Percentiles rank a stretch among this genome's conserved stretches.
Evolutionary conservation across 2,113 vertebrate genomes (phyloP).

Genomic region (Dicerorhinus sumatrensis): DNA sequence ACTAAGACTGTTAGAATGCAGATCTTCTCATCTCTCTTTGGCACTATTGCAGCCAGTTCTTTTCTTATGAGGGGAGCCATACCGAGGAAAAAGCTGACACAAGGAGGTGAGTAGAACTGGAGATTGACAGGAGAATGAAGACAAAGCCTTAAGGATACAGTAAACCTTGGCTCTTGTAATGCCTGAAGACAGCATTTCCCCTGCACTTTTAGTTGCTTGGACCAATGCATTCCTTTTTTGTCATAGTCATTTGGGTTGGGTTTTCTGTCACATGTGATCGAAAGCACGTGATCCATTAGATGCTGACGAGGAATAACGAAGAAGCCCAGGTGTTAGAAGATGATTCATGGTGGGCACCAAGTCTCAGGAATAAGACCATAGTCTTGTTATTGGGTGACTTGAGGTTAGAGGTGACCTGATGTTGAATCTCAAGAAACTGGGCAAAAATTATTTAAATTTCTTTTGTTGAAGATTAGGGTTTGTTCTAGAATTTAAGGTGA

Average conservation of each 20-base stretch:
- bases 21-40: not conserved
- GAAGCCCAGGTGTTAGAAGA: not conserved
- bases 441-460: not conserved
- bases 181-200: not conserved
- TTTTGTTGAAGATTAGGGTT: not conserved
- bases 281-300: not conserved
- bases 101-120: not conserved
- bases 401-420: not conserved
- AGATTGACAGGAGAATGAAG: not conserved
- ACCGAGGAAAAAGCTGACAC: not conserved
- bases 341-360: not conserved
- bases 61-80: not conserved
- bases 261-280: not conserved
- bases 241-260: not conserved
- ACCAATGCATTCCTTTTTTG: not conserved
- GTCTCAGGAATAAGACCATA: constrained; percentile 7
- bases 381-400: not conserved
- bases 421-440: not conserved
- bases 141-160: not conserved
- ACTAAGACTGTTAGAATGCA: not conserved
- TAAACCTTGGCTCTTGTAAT: not conserved
- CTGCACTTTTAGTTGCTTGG: not conserved
- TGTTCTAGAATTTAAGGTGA: not conserved
- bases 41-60: not conserved
- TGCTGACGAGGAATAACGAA: not conserved